These are phyloP conservation scores for Timandra comae DNA, from an alignment of 2,888 invertebrate genomes.

Conservation along the genomic window DNA sequence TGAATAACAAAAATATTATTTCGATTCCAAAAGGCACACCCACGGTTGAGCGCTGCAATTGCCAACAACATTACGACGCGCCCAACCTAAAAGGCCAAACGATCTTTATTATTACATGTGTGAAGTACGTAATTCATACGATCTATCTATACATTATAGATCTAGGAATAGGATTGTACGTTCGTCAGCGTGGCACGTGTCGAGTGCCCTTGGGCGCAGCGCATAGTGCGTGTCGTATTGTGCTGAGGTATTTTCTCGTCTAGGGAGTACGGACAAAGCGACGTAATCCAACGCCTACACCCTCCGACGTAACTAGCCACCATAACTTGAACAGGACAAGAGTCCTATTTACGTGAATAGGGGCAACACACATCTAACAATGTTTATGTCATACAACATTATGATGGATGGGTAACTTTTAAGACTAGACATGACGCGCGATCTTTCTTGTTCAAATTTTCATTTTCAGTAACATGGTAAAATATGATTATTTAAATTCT, in stretches of 20 bases:
- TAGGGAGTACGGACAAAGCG: conserved; percentile 41
- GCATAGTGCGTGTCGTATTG: conserved; percentile 58
- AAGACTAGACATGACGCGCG: too few species aligned
- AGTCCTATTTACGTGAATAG: too few species aligned
- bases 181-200: conserved; percentile 33
- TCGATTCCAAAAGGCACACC: too few species aligned
- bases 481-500: too few species aligned
- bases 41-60: too few species aligned
- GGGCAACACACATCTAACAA: too few species aligned
- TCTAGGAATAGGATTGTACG: conserved; percentile 14
- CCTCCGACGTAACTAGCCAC: conserved; percentile 25
- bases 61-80: conserved; percentile 2
- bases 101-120: conserved; percentile 1
- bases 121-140: neutral
- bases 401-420: too few species aligned
- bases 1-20: too few species aligned
- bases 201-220: conserved; percentile 43
- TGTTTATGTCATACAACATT: too few species aligned
- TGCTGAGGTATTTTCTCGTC: conserved; percentile 50
- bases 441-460: too few species aligned
- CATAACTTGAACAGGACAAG: conserved; percentile 21
- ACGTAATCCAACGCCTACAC: conserved; percentile 42
- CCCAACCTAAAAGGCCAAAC: conserved; percentile 10
- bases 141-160: conserved; percentile 2
- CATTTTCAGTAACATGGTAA: too few species aligned